Evolutionary conservation across 2,888 invertebrate genomes (phyloP).

Genomic region (Eurois occulta): DNA sequence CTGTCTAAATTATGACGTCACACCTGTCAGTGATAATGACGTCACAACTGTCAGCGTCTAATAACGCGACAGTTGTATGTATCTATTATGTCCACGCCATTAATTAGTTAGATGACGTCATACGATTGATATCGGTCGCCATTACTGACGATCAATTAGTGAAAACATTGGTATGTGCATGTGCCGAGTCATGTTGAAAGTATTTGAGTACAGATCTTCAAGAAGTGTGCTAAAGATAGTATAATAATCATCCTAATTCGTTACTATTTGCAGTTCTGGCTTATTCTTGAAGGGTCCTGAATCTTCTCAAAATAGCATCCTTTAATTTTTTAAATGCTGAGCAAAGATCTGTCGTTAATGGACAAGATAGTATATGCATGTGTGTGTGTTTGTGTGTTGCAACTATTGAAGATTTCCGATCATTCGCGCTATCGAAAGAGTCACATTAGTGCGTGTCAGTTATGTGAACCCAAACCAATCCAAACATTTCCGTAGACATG

Average conservation of each 20-base stretch:
- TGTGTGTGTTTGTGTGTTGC: neutral
- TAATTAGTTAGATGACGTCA: slow-evolving; percentile 44
- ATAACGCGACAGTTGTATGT: slow-evolving; percentile 40
- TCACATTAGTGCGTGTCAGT: neutral
- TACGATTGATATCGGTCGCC: slow-evolving; percentile 18
- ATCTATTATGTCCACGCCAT: slow-evolving; percentile 35
- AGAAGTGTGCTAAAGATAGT: neutral
- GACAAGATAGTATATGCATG: neutral
- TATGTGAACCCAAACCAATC: neutral
- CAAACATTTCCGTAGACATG: neutral
- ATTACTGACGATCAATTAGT: slow-evolving; percentile 45
- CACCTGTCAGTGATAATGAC: slow-evolving; percentile 45
- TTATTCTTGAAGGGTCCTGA: neutral
- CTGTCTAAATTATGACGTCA: slow-evolving; percentile 53
- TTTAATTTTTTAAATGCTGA: neutral
- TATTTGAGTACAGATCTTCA: neutral
- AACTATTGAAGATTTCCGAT: neutral
- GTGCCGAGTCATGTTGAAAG: neutral
- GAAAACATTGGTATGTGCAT: slow-evolving; percentile 9
- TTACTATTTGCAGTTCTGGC: neutral
- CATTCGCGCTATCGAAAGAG: neutral
- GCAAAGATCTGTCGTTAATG: neutral
- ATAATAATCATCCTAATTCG: neutral
- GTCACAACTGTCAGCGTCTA: slow-evolving; percentile 49
- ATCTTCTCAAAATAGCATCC: neutral